Evolutionary conservation across 2,797 vertebrate genomes (phyloP), one percentile per base, ranked within the genome.

Genomic region (Mus minutoides): DNA sequence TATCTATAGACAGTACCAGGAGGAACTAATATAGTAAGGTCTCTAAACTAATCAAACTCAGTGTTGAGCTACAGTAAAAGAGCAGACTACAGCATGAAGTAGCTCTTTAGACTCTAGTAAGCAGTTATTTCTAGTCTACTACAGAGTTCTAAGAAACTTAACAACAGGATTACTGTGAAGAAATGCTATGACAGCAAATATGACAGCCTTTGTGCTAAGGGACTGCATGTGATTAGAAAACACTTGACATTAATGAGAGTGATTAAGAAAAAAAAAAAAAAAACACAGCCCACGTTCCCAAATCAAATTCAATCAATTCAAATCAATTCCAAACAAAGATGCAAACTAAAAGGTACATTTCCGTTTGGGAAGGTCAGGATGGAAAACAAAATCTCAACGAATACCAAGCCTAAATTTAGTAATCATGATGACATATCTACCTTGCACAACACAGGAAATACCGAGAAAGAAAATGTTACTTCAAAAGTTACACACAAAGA

Each of bases 261-360:
- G 95, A 82, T 83, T 75, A 97, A 96, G 69, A 29, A 84, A 91
- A 85, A 86, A 96, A 96, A 77, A 29, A 85, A n/a, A n/a, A n/a
- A n/a, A n/a, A n/a, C n/a, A 85, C 85, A 94, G 88, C 89, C 92
- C 31, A 94, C 88, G 78, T 97, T 82, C 88, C 94, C 85, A 96
- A 96, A 83, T 84, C 92, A 97, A 56, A 97, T 96, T 58, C 77
- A 94, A n/a, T n/a, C n/a, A n/a, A n/a, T n/a, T n/a, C n/a, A n/a
- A n/a, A n/a, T n/a, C n/a, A n/a, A 84, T 90, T 92, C 64, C 83
- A 97, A 69, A 91, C 88, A 97, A 14, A 92, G 43, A 95, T 58
- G 56, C 54, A 96, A 87, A 94, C 85, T 95, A 96, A 97, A 91
- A 22, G 26, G 56, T 58, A 84, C 54, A 69, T 64, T 90, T 64